Base-by-base conservation (phyloP, 2,797 vertebrate species). In the Enteromius viviparus region DNA sequence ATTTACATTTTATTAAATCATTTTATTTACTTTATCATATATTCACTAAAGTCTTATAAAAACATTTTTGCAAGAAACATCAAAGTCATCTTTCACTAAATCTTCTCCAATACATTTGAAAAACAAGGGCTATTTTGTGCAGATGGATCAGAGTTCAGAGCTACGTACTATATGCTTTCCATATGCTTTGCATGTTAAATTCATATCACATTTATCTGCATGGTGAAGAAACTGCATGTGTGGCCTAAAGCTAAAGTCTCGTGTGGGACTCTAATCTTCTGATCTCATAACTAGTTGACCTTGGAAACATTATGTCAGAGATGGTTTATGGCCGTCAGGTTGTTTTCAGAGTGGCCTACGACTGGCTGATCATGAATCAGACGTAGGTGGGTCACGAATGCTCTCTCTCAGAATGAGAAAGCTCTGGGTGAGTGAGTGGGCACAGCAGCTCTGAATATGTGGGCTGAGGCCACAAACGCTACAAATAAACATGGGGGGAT, bases 401-500 rank as follows among this genome's bases (percentile, higher is more conserved):
- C 78, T 82, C 84, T 77, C 85, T 84, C 74, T 86, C 81, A 85
- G 84, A 87, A 84, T 75, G 81, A 88, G 78, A 85, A 69, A 51
- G 82, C 76, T 32, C 32, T 70, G 85, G 62, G 62, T 76, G 58
- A 29, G 58, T 29, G 84, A 84, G 85, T 87, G 84, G 87, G 85
- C 65, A 80, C 74, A 74, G 49, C 69, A 75, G 74, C 78, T 88
- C 83, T 76, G 65, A 87, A 84, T 11, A 70, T 87, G 85, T 88
- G 85, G 87, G 87, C 65, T 76, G 83, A 84, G 71, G 83, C 76
- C 65, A 76, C 69, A 85, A 83, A 79, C 51, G 45, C 85, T 87
- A 80, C 85, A 87, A 87, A 87, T 88, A 88, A 85, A 88, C 85
- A 88, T 6, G 49, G 75, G 85, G 85, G 81, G 81, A 66, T 76